Evolutionary conservation across 2,888 invertebrate genomes (phyloP).

Genomic region (Nysson spinosus): DNA sequence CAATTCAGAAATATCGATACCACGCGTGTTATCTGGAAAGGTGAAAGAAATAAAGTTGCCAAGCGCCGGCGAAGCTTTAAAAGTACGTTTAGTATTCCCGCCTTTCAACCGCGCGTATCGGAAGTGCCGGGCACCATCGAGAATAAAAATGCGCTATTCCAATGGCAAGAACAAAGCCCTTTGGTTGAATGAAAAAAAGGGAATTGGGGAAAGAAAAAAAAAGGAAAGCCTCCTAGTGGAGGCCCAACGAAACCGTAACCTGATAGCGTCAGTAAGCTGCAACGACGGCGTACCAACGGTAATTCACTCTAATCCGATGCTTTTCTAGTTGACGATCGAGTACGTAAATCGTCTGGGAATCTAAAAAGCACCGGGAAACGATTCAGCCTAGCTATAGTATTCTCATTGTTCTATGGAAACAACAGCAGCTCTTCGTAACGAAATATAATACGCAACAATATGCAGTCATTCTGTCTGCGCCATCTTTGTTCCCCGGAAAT

Average conservation of each 20-base stretch:
- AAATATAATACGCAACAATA: background rate
- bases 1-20: no score
- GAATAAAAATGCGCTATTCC: background rate
- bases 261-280: background rate
- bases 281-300: slow-evolving; percentile 1
- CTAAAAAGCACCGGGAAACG: slow-evolving; percentile 6
- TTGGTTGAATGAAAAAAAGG: background rate
- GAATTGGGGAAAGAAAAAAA: background rate
- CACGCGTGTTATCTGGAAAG: no score
- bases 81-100: background rate
- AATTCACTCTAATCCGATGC: slow-evolving; percentile 10
- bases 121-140: background rate
- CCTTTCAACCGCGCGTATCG: background rate
- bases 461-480: background rate
- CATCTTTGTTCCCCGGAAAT: no score
- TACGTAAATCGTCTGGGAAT: slow-evolving; percentile 10
- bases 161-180: background rate
- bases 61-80: background rate
- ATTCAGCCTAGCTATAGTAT: background rate
- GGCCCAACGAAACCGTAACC: background rate
- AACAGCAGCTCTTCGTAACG: background rate
- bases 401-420: background rate
- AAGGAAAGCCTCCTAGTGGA: background rate
- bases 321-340: slow-evolving; percentile 5
- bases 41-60: no score